These are phyloP conservation scores for Dipodomys stephensi DNA, from an alignment of 2,113 vertebrate genomes.

Conservation along the genomic window DNA sequence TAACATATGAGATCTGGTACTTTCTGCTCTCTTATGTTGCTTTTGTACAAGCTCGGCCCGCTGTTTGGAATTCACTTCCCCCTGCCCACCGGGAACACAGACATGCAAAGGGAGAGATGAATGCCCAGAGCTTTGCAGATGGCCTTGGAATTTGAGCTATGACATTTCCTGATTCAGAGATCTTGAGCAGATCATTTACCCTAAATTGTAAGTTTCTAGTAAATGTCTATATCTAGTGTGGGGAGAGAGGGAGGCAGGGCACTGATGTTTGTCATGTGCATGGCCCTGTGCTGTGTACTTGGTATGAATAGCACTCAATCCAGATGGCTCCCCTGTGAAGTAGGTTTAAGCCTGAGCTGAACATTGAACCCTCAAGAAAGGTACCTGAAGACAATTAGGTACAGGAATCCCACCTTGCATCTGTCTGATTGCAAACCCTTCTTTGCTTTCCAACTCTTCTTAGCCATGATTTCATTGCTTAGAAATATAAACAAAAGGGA, in stretches of 20 bases:
- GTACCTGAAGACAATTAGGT: neutral
- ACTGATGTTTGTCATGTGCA: neutral
- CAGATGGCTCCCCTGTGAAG: accelerated
- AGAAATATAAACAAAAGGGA: neutral
- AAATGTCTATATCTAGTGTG: accelerated
- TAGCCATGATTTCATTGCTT: neutral
- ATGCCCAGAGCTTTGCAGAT: neutral
- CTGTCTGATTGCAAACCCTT: neutral
- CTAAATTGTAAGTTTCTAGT: too few species aligned
- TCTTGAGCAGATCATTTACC: neutral
- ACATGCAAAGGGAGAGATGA: neutral
- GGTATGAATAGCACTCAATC: neutral
- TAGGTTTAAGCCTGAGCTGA: neutral
- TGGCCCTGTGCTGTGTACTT: neutral
- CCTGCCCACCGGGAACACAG: accelerated
- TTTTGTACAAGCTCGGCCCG: neutral
- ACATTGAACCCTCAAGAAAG: neutral
- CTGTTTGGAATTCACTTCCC: neutral
- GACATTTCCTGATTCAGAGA: neutral
- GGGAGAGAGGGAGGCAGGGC: neutral
- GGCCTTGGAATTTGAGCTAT: neutral
- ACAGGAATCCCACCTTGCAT: neutral
- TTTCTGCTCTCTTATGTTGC: neutral
- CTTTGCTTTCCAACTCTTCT: neutral
- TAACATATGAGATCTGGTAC: too few species aligned